A percentile compares a stretch with the other conserved stretches of the same genome.
Evolutionary conservation across 2,113 vertebrate species (phyloP).

Genomic region (Danio rerio): DNA sequence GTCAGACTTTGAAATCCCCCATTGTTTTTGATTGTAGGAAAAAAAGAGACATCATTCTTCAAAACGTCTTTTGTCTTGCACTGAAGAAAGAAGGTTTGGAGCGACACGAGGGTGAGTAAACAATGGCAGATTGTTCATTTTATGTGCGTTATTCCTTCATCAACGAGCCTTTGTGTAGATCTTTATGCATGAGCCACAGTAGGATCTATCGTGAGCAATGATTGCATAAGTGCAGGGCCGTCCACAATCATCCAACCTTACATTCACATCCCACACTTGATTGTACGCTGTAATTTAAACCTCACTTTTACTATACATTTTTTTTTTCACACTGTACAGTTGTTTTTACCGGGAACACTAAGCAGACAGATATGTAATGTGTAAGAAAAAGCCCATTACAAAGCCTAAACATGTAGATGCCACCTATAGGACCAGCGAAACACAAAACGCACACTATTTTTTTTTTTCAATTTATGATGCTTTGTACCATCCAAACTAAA

Average conservation of each 20-base stretch:
- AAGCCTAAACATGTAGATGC: conserved; percentile 15
- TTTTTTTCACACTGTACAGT: conserved; percentile 31
- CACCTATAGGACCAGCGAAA: background rate
- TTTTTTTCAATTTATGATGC: background rate
- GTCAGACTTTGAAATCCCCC: background rate
- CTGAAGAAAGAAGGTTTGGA: background rate
- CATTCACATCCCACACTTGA: conserved; percentile 69
- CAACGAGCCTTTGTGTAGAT: background rate
- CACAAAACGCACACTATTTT: background rate
- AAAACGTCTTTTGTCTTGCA: background rate
- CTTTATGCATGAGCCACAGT: conserved; percentile 3
- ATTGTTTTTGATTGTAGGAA: background rate
- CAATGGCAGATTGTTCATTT: background rate
- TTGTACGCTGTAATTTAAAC: conserved; percentile 54
- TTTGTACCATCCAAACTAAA: background rate
- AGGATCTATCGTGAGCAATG: conserved; percentile 15
- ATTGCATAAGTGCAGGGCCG: conserved; percentile 55
- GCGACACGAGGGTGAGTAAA: conserved; percentile 7
- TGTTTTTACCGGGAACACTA: conserved; percentile 15
- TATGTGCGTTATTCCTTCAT: conserved; percentile 4
- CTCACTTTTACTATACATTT: conserved; percentile 5
- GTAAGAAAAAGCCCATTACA: background rate
- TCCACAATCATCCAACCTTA: conserved; percentile 65
- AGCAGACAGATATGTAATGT: conserved; percentile 4
- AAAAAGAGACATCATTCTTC: background rate